Evolutionary conservation across 2,888 invertebrate genomes (phyloP).

Genomic region (Xylocampa areola): DNA sequence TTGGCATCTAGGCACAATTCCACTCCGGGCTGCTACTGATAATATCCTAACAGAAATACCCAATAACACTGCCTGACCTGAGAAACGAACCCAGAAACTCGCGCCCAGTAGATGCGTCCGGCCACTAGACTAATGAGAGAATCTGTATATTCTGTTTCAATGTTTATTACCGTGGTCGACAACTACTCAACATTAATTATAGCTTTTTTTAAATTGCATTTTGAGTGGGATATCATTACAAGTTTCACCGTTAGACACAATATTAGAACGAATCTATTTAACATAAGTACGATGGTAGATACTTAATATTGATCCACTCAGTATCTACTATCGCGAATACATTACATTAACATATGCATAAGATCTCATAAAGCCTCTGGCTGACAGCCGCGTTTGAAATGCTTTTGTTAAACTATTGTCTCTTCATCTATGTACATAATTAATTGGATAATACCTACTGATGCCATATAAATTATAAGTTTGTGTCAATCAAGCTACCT

Average conservation of each 20-base stretch:
- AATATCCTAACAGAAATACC: too few relatives aligned
- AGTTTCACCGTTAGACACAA: background rate
- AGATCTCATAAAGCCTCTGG: background rate
- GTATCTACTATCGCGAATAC: background rate
- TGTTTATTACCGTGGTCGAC: too few relatives aligned
- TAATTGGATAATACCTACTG: too few relatives aligned
- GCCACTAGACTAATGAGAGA: too few relatives aligned
- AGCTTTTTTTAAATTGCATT: background rate
- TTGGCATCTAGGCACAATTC: too few relatives aligned
- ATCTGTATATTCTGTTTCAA: too few relatives aligned
- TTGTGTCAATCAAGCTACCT: too few relatives aligned
- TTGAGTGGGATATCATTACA: background rate
- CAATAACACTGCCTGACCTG: too few relatives aligned
- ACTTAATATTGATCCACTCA: background rate
- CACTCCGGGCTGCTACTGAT: too few relatives aligned
- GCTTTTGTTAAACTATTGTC: background rate
- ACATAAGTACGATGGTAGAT: background rate
- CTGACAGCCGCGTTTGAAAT: background rate
- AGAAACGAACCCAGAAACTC: too few relatives aligned
- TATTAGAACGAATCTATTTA: background rate
- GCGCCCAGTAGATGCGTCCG: too few relatives aligned
- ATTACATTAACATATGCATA: conserved; percentile 3
- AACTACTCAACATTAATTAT: background rate
- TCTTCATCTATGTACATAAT: background rate
- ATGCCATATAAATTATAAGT: too few relatives aligned